Percentiles rank a stretch among this genome's conserved stretches.
phyloP scores from a whole-genome alignment of 2,888 invertebrate genomes.

The Graphium colonna region DNA sequence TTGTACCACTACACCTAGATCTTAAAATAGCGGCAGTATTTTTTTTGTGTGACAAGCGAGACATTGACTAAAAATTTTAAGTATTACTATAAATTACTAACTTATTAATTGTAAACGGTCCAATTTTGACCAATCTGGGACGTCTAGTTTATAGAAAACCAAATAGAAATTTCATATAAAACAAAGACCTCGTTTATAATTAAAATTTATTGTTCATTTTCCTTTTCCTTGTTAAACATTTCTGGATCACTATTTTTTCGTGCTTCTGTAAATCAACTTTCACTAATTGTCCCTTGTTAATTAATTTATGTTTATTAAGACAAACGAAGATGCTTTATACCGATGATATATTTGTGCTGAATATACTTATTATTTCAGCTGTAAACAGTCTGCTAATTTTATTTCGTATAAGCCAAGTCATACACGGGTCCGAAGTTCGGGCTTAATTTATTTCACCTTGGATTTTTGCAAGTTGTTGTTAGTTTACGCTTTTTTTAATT shows the following conservation, averaged over 20 bases:
- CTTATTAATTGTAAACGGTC: too few relatives aligned
- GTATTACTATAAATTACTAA: too few relatives aligned
- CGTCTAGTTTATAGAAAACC: too few relatives aligned
- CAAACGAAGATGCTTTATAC: background rate
- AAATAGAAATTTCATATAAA: too few relatives aligned
- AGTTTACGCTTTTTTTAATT: conserved; percentile 24
- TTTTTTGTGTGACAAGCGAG: too few relatives aligned
- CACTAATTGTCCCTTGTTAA: background rate
- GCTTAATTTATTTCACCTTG: conserved; percentile 11
- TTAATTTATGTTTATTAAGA: background rate
- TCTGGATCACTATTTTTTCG: background rate
- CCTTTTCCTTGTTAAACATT: background rate
- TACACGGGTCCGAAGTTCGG: background rate
- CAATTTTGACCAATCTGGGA: too few relatives aligned
- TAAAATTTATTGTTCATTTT: too few relatives aligned
- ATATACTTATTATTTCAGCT: background rate
- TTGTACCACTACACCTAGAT: too few relatives aligned
- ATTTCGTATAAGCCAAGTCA: background rate
- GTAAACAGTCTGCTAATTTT: conserved; percentile 3
- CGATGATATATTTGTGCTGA: too few relatives aligned
- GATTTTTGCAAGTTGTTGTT: conserved; percentile 19
- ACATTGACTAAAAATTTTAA: too few relatives aligned
- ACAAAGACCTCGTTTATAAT: too few relatives aligned
- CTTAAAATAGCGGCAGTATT: too few relatives aligned
- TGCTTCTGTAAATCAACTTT: background rate